Evolutionary conservation across 2,888 invertebrate species (phyloP).

Genomic region (Drosophila helvetica): DNA sequence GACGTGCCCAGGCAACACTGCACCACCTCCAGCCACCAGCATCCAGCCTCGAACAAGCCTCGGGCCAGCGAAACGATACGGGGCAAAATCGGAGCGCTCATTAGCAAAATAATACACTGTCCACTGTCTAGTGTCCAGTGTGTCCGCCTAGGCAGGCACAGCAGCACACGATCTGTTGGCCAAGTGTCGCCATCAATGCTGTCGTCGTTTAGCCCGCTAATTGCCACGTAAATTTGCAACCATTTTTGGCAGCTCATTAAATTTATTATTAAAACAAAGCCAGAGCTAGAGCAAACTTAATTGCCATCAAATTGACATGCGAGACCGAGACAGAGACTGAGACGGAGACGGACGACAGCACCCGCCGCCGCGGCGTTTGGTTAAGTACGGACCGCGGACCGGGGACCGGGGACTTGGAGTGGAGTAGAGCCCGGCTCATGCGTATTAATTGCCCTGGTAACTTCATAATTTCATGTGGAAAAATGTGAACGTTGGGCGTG

Average conservation of each 20-base stretch:
- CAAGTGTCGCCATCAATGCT: constrained; percentile 64
- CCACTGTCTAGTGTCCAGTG: constrained; percentile 15
- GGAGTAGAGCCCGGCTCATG: constrained; percentile 46
- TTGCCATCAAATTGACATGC: constrained; percentile 80
- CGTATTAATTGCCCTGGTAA: constrained; percentile 77
- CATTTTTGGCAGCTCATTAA: constrained; percentile 82
- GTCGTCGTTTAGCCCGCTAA: constrained; percentile 62
- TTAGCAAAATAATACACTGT: constrained; percentile 56
- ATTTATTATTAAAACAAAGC: constrained; percentile 76
- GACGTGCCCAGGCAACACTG: constrained; percentile 21
- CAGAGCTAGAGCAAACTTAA: constrained; percentile 61
- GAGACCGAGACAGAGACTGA: constrained; percentile 53
- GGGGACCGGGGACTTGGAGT: too few species aligned
- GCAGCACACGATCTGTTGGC: constrained; percentile 63
- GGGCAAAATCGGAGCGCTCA: constrained; percentile 55
- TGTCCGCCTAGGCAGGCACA: constrained; percentile 22
- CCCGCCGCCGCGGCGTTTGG: constrained; percentile 55
- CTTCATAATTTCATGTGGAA: constrained; percentile 79
- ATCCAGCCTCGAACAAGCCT: constrained; percentile 52
- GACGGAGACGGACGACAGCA: constrained; percentile 59
- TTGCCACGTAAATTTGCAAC: constrained; percentile 79
- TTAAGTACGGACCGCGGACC: too few species aligned
- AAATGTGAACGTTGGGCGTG: constrained; percentile 76
- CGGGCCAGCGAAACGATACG: constrained; percentile 1
- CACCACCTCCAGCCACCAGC: not conserved